Evolutionary conservation across 2,797 vertebrate species (phyloP).

Genomic region (Ctenopoma kingsleyae): DNA sequence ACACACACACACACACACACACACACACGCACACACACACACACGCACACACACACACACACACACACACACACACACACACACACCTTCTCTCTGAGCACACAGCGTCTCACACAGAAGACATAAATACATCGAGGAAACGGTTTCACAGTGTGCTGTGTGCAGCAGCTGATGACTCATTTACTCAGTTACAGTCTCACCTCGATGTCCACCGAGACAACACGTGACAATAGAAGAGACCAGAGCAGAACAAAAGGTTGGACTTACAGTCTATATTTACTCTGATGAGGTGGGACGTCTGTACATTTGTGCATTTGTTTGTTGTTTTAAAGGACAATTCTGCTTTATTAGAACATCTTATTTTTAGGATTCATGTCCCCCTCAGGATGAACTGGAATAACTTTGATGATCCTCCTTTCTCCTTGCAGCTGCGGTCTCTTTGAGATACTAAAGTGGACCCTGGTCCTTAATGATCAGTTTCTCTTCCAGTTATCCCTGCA

Average conservation of each 20-base stretch:
- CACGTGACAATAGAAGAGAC: background rate
- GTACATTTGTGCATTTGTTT: background rate
- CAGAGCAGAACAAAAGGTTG: background rate
- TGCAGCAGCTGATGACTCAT: conserved; percentile 29
- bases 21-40: too few species aligned
- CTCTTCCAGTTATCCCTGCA: too few species aligned
- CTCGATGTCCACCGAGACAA: conserved; percentile 27
- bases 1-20: too few species aligned
- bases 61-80: conserved; percentile 6
- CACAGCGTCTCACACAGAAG: background rate
- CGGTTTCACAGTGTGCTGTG: conserved; percentile 7
- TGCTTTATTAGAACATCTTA: background rate
- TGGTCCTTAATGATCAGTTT: too few species aligned
- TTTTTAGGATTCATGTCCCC: background rate
- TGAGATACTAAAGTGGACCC: too few species aligned
- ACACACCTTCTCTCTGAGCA: background rate
- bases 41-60: background rate
- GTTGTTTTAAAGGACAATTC: background rate
- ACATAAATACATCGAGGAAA: conserved; percentile 8
- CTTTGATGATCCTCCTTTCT: too few species aligned
- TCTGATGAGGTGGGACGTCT: background rate
- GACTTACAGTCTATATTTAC: background rate
- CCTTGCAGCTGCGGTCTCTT: too few species aligned
- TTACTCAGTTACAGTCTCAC: conserved; percentile 36
- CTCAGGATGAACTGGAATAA: too few species aligned